Evolutionary conservation across 2,888 invertebrate species (phyloP), one percentile per base, ranked within the genome.

Genomic region (Andrena praecox): DNA sequence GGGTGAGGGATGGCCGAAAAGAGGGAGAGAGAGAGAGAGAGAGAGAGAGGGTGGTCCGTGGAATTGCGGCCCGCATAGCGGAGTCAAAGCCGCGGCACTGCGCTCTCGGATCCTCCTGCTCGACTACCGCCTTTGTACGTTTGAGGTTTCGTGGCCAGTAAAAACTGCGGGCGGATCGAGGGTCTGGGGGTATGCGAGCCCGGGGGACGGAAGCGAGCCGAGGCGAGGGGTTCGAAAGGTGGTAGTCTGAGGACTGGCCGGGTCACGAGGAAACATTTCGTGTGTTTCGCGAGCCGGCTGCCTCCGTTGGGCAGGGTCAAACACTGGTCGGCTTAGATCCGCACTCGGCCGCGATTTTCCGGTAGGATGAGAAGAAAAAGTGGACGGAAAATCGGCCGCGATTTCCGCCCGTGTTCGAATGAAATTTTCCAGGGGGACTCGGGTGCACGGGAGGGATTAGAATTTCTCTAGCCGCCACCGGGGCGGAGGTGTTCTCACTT

Each of bases 81-180:
- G 77, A 84, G 80, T 88, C 81, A 83, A 89, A 89, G 85, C 87
- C 75, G 64, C 72, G 62, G 56, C 73, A 74, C 76, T 81, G 77
- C 80, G 60, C 83, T 83, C 71, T 71, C 77, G 84, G 67, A 84
- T 87, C 82, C 85, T 87, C 85, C 79, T 80, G 86, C 82, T 80
- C 80, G 85, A 81, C 86, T 87, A 77, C 82, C 77, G 89, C 89
- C 89, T 91, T 91, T 91, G 91, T 91, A 89, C 87, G 85, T 89
- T 91, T 89, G 90, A 89, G 90, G 90, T 91, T 90, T 90, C 89
- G 79, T 76, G 86, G 88, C 86, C 81, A 82, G 87, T 89, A 90
- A 91, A 91, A 91, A 91, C 88, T 88, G 87, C 84, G 80, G 89
- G 79, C 76, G 70, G 76, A 76, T 85, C 86, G 80, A 69, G 86